phyloP scores from a whole-genome alignment of 1,140 invertebrate species.

The Drosophila paulistorum region DNA sequence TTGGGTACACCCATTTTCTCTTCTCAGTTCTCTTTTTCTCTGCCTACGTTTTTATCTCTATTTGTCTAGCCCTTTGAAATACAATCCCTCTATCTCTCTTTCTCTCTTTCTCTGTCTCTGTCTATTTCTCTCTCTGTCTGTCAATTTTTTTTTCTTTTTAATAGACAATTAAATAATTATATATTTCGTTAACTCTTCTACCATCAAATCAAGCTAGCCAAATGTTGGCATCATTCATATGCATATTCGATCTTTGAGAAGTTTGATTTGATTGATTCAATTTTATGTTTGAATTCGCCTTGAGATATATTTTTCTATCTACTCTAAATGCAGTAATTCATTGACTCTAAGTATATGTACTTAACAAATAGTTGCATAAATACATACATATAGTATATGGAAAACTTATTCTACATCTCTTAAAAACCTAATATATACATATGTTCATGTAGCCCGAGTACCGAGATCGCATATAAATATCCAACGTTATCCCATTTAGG shows the following conservation, averaged over 20 bases:
- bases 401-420: not conserved
- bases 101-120: constrained; percentile 19
- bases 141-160: constrained; percentile 28
- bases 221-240: constrained; percentile 58
- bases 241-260: constrained; percentile 33
- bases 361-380: constrained; percentile 7
- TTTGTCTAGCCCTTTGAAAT: constrained; percentile 26
- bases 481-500: not conserved
- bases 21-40: constrained; percentile 16
- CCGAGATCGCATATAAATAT: not conserved
- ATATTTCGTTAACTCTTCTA: constrained; percentile 33
- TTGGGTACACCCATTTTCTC: constrained; percentile 32
- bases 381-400: not conserved
- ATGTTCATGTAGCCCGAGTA: not conserved
- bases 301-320: constrained; percentile 33
- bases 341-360: constrained; percentile 38
- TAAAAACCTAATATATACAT: not conserved
- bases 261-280: constrained; percentile 34
- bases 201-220: constrained; percentile 58
- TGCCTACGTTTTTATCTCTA: constrained; percentile 26
- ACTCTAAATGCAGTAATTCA: constrained; percentile 44
- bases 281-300: constrained; percentile 41
- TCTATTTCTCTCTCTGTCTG: no score
- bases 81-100: constrained; percentile 9
- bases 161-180: constrained; percentile 38